phyloP scores from a whole-genome alignment of 2,797 vertebrate species.

The Sarcophilus harrisii region DNA sequence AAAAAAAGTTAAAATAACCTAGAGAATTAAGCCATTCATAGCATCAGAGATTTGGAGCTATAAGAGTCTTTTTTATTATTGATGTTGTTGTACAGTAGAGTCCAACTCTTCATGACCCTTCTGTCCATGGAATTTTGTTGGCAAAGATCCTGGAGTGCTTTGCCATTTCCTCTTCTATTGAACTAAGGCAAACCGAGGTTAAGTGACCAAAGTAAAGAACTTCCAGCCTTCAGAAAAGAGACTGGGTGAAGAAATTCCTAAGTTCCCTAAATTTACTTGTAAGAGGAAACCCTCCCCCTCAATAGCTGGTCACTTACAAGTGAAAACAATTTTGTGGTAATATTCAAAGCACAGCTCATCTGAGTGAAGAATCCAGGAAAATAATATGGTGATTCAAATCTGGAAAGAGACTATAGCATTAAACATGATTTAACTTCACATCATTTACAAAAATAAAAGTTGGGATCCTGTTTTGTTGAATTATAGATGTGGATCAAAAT shows the following conservation, averaged over 20 bases:
- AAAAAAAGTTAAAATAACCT: neutral
- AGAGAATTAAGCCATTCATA: neutral
- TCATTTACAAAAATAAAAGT: neutral
- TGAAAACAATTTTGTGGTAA: conserved; percentile 52
- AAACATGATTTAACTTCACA: neutral
- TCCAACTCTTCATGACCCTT: neutral
- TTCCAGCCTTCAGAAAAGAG: neutral
- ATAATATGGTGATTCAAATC: neutral
- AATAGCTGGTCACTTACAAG: conserved; percentile 65
- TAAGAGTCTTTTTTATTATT: neutral
- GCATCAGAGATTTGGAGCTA: neutral
- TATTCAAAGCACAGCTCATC: conserved; percentile 58
- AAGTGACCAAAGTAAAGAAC: neutral
- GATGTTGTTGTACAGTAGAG: neutral
- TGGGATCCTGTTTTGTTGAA: neutral
- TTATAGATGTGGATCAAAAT: conserved; percentile 30
- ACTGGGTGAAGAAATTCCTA: neutral
- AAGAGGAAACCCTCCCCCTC: neutral
- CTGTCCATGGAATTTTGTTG: neutral
- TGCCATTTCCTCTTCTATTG: neutral
- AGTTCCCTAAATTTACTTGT: neutral
- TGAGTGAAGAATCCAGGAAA: conserved; percentile 62
- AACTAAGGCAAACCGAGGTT: neutral
- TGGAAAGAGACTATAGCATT: neutral
- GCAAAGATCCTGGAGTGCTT: neutral